Conservation (phyloP, 2,113 vertebrate genomes). For the Silurus glanis region DNA sequence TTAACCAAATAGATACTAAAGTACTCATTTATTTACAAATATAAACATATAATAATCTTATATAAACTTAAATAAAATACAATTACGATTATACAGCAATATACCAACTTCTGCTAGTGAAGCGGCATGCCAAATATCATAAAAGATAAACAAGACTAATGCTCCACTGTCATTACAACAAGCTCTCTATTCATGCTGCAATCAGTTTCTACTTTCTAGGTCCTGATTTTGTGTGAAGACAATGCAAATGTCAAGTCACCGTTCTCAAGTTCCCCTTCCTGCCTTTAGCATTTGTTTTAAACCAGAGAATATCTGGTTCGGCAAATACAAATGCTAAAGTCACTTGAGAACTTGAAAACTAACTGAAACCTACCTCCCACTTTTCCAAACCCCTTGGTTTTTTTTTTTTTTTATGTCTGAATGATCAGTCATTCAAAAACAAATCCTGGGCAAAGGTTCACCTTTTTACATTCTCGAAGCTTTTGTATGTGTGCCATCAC, state of each 20-base stretch:
- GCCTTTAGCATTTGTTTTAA: not conserved
- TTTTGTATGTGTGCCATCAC: not conserved
- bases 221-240: slow-evolving; percentile 9
- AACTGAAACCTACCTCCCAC: not conserved
- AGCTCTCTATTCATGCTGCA: not conserved
- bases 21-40: not conserved
- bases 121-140: not conserved
- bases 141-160: not conserved
- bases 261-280: slow-evolving; percentile 17
- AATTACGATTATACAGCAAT: not conserved
- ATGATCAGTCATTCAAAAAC: not conserved
- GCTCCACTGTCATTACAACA: not conserved
- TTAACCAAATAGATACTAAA: not conserved
- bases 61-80: too few relatives aligned
- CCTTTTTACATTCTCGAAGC: not conserved
- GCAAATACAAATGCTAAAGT: not conserved
- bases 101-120: not conserved
- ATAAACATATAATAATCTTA: not conserved
- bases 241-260: not conserved
- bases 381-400: not conserved
- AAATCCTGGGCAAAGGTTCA: slow-evolving; percentile 1
- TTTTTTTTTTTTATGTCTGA: not conserved
- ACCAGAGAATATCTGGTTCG: not conserved
- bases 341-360: not conserved
- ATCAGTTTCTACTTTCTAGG: not conserved